Conservation (phyloP, 2,888 invertebrate genomes). For the Blastobasis lacticolella region DNA sequence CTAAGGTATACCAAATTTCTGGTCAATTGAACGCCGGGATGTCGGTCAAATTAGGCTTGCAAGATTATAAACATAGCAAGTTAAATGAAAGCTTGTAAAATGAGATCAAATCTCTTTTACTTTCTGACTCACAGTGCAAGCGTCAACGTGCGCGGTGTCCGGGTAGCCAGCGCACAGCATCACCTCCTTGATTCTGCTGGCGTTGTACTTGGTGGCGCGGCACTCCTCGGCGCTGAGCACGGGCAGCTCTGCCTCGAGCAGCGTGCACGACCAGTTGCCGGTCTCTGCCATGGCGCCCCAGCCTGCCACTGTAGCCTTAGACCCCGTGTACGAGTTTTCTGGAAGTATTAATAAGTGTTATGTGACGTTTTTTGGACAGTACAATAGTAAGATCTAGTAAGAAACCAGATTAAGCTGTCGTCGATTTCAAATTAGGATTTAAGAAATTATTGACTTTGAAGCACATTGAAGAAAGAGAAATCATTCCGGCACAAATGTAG, state of each 20-base stretch:
- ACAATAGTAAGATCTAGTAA: no score
- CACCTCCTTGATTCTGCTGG: constrained; percentile 88
- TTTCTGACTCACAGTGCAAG: constrained; percentile 79
- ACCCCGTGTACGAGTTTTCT: constrained; percentile 80
- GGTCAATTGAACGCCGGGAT: no score
- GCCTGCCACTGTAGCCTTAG: constrained; percentile 82
- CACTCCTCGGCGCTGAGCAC: constrained; percentile 80
- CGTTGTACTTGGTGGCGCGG: constrained; percentile 83
- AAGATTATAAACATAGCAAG: no score
- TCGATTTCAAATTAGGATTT: background rate
- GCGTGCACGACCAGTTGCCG: constrained; percentile 86
- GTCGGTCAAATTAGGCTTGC: no score
- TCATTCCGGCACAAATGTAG: no score
- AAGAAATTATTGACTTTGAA: background rate
- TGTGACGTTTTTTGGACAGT: background rate
- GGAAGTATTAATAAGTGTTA: constrained; percentile 15
- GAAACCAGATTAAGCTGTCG: background rate
- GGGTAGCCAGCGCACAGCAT: constrained; percentile 91
- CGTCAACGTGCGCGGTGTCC: constrained; percentile 82
- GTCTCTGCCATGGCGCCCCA: constrained; percentile 91
- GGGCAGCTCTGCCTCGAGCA: constrained; percentile 87
- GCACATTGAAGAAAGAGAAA: no score
- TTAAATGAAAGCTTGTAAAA: no score
- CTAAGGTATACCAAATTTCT: no score
- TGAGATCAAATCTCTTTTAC: no score